Evolutionary conservation across 2,888 invertebrate genomes (phyloP), one percentile per base, ranked within the genome.

Genomic region (Epinotia bilunana): DNA sequence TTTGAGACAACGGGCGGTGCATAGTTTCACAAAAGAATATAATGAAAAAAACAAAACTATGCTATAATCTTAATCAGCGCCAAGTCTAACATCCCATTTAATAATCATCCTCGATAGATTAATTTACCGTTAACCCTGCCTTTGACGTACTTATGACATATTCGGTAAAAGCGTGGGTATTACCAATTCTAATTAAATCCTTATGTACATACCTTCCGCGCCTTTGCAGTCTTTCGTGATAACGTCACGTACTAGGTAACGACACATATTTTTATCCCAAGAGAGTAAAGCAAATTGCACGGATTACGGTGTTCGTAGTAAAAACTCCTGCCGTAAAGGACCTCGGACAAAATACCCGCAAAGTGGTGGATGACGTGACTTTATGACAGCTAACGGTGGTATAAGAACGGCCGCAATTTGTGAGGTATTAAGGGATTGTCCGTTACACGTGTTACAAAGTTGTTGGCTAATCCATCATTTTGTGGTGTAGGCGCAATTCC

Each of bases 171-270:
- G 16, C n/a, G 5, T 49, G 28, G 23, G 7, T 46, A 6, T 12
- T 12, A 53, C 53, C n/a, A 53, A n/a, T 53, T 53, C 53, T 33
- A 69, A 60, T 69, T 60, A 69, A 68, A 58, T n/a, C 39, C 55
- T 4, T 20, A 58, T 20, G 33, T 23, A 28, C 81, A 78, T 81
- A 28, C 7, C 7, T 7, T 77, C 78, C 80, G 71, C 82, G 76
- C 81, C 79, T 80, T 73, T 65, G 82, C 88, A 89, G 88, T 86
- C 88, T 86, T 77, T 69, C 84, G 85, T 86, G 90, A 90, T 89
- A 86, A 87, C 85, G 83, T 90, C 90, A 90, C 90, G 90, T 91
- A 88, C 86, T 88, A 89, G 87, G 87, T 88, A 88, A 86, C 85
- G 85, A 83, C 85, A 85, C 83, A 87, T 83, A 82, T 84, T 84